These are phyloP conservation scores for Myotis myotis DNA, from an alignment of 2,797 vertebrate genomes.

Conservation along the genomic window DNA sequence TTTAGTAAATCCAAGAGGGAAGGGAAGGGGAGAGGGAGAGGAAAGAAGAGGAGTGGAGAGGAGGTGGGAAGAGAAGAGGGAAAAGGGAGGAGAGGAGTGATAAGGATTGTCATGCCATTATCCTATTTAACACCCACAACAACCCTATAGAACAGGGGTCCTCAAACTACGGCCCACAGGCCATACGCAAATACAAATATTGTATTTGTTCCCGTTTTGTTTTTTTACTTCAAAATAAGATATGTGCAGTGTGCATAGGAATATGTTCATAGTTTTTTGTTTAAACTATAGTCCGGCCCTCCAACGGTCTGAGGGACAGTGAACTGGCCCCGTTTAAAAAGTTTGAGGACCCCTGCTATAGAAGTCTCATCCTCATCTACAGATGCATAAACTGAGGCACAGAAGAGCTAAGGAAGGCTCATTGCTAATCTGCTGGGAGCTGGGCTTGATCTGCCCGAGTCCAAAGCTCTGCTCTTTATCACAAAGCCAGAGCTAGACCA, in stretches of 20 bases:
- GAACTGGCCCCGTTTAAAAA: no score
- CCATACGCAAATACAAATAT: no score
- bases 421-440: neutral
- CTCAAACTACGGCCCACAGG: no score
- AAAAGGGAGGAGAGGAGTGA: no score
- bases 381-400: neutral
- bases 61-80: neutral
- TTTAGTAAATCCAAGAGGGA: neutral
- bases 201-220: no score
- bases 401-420: neutral
- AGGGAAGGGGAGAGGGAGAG: rapidly evolving
- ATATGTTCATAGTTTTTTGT: no score
- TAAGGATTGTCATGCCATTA: neutral
- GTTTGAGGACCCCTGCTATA: neutral
- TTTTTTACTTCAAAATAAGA: no score
- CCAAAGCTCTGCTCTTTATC: neutral
- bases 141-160: neutral
- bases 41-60: rapidly evolving
- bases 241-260: no score
- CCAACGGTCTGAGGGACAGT: no score
- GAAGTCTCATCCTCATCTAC: neutral
- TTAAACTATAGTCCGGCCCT: no score
- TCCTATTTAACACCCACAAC: neutral
- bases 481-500: neutral
- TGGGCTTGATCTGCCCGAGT: no score